phyloP scores from a whole-genome alignment of 2,888 invertebrate genomes.

The Drosophila multiciliata region DNA sequence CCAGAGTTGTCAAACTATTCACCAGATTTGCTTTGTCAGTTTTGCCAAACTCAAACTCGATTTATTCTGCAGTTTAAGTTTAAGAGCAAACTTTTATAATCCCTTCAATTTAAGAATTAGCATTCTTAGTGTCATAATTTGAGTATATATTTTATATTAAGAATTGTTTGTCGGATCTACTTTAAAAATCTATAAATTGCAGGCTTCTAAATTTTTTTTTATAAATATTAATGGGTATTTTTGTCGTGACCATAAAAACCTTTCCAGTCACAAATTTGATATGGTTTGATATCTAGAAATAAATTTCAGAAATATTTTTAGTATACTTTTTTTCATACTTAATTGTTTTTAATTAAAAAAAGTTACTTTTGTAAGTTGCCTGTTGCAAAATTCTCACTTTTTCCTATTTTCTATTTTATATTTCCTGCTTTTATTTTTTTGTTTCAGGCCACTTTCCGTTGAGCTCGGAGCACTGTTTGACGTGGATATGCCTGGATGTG shows the following conservation, averaged over 20 bases:
- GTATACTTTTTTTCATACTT: neutral
- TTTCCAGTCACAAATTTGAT: neutral
- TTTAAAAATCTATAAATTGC: too few species aligned
- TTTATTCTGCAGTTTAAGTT: neutral
- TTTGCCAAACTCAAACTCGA: neutral
- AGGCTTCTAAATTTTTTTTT: neutral
- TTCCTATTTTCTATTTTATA: neutral
- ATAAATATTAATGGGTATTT: neutral
- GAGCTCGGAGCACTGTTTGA: constrained; percentile 93
- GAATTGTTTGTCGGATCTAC: neutral
- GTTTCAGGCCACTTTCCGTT: constrained; percentile 92
- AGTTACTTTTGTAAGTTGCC: neutral
- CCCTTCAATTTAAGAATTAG: neutral
- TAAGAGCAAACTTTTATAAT: neutral
- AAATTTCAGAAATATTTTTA: neutral
- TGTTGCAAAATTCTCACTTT: neutral
- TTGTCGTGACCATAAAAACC: neutral
- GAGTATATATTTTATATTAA: neutral
- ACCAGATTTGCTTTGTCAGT: neutral
- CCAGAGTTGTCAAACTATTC: neutral
- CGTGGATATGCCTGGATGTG: constrained; percentile 98
- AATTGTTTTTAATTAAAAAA: neutral
- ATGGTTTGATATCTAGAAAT: neutral
- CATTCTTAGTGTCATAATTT: neutral
- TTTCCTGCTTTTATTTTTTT: neutral